Conservation (phyloP, 2,113 vertebrate genomes). For the Tyto alba region DNA sequence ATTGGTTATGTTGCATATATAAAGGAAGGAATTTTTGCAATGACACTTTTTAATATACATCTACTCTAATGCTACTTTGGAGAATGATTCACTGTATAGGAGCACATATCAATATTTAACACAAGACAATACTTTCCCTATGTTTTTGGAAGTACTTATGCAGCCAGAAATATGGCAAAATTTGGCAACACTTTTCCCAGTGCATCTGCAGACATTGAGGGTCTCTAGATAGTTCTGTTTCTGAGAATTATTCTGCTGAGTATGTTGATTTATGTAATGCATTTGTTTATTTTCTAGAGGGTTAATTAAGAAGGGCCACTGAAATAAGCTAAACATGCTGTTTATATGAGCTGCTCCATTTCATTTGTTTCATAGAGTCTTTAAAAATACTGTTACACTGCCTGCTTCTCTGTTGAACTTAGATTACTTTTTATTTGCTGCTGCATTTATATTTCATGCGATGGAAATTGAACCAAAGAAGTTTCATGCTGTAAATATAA, state of each 20-base stretch:
- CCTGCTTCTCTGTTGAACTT: background rate
- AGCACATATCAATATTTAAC: background rate
- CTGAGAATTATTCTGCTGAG: background rate
- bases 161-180: background rate
- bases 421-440: background rate
- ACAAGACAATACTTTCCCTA: background rate
- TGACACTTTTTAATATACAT: background rate
- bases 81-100: background rate
- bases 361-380: background rate
- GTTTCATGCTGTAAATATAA: background rate
- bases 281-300: background rate
- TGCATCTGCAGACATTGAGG: background rate
- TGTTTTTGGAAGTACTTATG: background rate
- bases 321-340: background rate
- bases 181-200: background rate
- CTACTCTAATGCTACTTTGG: background rate
- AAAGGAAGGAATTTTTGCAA: background rate
- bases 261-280: background rate
- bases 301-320: background rate
- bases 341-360: background rate
- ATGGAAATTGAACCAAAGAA: background rate
- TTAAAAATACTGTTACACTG: background rate
- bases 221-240: background rate
- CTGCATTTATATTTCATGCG: slow-evolving; percentile 38
- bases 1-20: background rate